These are phyloP conservation scores for Aegithalos caudatus DNA, from an alignment of 2,113 vertebrate species.

Conservation along the genomic window DNA sequence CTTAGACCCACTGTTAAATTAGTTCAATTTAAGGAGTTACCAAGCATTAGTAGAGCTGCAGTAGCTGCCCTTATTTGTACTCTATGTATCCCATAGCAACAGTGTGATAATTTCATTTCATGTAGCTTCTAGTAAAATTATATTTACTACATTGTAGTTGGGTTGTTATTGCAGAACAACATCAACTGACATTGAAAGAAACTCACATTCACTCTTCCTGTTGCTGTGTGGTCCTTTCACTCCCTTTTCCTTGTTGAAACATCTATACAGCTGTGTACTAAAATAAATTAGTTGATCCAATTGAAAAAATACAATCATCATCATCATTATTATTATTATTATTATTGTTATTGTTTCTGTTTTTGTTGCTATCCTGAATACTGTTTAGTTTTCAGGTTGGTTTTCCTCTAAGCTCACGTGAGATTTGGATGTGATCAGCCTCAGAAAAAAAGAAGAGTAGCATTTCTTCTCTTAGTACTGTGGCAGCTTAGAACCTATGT, in stretches of 20 bases:
- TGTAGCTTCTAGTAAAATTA: not conserved
- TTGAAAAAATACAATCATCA: too few species aligned
- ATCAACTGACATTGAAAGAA: not conserved
- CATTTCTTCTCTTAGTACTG: not conserved
- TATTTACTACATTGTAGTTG: not conserved
- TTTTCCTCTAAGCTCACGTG: not conserved
- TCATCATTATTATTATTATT: too few species aligned
- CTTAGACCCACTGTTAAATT: not conserved
- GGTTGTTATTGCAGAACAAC: not conserved
- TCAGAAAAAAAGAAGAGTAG: not conserved
- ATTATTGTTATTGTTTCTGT: fast-evolving
- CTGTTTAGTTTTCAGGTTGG: not conserved
- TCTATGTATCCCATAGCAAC: not conserved
- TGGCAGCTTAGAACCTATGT: not conserved
- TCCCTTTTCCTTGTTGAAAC: not conserved
- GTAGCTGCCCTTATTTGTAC: not conserved
- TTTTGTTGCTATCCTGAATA: not conserved
- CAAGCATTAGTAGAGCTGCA: not conserved
- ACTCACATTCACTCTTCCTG: not conserved
- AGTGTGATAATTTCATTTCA: not conserved
- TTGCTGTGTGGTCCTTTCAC: not conserved
- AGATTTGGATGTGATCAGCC: not conserved
- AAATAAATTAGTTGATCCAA: not conserved
- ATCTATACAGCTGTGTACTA: not conserved
- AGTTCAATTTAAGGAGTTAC: not conserved